phyloP scores from a whole-genome alignment of 2,113 vertebrate species.

The Microcebus murinus region DNA sequence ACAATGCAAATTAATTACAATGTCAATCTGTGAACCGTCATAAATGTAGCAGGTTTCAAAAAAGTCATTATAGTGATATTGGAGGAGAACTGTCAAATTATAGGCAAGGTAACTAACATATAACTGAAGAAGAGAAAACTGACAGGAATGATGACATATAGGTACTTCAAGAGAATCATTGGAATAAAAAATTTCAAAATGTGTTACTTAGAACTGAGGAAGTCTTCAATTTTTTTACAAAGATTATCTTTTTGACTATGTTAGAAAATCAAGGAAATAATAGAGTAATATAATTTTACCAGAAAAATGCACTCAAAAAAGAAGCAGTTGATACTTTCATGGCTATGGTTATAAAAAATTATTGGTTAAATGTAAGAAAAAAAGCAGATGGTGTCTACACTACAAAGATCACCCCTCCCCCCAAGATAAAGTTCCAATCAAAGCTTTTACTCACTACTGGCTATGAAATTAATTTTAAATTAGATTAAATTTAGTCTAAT shows the following conservation, averaged over 20 bases:
- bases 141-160: not conserved
- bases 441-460: not conserved
- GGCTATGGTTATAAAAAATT: not conserved
- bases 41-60: not conserved
- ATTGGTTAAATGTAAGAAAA: not conserved
- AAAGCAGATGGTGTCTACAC: not conserved
- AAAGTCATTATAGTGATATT: not conserved
- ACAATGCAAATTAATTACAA: not conserved
- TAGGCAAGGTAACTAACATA: not conserved
- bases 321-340: not conserved
- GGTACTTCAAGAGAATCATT: not conserved
- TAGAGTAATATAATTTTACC: not conserved
- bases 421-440: not conserved
- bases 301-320: not conserved
- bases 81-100: not conserved
- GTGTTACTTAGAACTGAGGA: not conserved
- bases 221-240: not conserved
- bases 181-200: not conserved
- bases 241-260: constrained; percentile 2
- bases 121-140: not conserved
- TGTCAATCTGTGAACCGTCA: not conserved
- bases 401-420: not conserved
- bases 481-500: not conserved
- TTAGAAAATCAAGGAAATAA: not conserved
- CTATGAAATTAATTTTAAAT: not conserved